These are phyloP conservation scores for Brachionus paranguensis DNA, from an alignment of 1,140 invertebrate genomes.

Conservation along the genomic window DNA sequence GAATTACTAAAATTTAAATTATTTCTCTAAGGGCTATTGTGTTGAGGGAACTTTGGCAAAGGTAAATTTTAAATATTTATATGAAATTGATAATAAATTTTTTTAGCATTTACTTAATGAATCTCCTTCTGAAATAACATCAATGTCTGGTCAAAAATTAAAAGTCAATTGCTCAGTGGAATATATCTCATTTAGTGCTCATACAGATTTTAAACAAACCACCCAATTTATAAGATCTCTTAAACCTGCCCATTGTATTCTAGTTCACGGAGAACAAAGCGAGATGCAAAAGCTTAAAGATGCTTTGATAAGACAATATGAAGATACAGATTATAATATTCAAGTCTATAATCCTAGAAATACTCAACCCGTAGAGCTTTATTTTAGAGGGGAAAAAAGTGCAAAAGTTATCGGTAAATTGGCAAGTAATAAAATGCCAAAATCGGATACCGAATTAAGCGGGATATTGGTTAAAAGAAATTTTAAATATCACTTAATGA, in stretches of 20 bases:
- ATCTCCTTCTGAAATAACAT: slow-evolving; percentile 86
- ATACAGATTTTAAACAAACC: slow-evolving; percentile 97
- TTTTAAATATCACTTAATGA: slow-evolving; percentile 93
- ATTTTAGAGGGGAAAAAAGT: slow-evolving; percentile 93
- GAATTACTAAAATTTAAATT: background rate
- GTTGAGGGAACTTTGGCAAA: slow-evolving; percentile 97
- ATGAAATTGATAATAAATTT: background rate
- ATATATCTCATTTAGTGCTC: slow-evolving; percentile 98
- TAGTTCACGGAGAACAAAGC: slow-evolving; percentile 97
- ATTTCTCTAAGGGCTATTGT: slow-evolving; percentile 70
- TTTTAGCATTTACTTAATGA: slow-evolving; percentile 35
- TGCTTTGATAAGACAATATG: slow-evolving; percentile 86
- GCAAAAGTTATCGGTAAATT: slow-evolving; percentile 87
- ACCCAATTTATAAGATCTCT: slow-evolving; percentile 89
- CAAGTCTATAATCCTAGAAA: slow-evolving; percentile 92
- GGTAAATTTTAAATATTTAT: slow-evolving; percentile 44
- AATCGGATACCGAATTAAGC: slow-evolving; percentile 68
- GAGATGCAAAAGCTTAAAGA: slow-evolving; percentile 94
- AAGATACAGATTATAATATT: slow-evolving; percentile 77
- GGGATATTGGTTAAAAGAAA: slow-evolving; percentile 93
- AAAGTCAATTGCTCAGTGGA: slow-evolving; percentile 87
- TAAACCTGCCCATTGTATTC: slow-evolving; percentile 87
- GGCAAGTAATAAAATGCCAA: slow-evolving; percentile 72
- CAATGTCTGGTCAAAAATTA: slow-evolving; percentile 88
- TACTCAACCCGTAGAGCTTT: slow-evolving; percentile 81